These are phyloP conservation scores for Parnassius mnemosyne DNA, from an alignment of 2,888 invertebrate species.

Conservation along the genomic window DNA sequence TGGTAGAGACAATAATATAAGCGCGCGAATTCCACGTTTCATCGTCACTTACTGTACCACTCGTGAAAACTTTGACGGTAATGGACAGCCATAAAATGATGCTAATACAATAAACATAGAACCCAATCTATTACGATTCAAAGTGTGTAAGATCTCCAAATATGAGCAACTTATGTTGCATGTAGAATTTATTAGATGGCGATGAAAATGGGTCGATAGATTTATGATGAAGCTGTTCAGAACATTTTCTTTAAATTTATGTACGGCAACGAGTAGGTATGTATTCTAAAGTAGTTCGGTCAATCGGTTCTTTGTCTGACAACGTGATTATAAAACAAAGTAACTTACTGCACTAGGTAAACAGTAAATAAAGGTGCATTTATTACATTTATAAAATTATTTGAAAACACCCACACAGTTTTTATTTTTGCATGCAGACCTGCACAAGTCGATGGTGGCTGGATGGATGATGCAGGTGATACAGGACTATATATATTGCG, in stretches of 20 bases:
- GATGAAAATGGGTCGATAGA: conserved; percentile 58
- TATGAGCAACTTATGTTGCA: conserved; percentile 38
- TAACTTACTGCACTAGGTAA: too few relatives aligned
- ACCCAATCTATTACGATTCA: conserved; percentile 31
- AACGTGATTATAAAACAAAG: too few relatives aligned
- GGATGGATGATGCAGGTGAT: too few relatives aligned
- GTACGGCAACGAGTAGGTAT: conserved; percentile 10
- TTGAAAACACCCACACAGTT: too few relatives aligned
- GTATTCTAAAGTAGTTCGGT: background rate
- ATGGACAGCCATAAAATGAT: conserved; percentile 31
- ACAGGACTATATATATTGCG: too few relatives aligned
- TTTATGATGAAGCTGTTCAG: conserved; percentile 51
- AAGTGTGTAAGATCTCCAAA: conserved; percentile 41
- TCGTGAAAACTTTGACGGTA: conserved; percentile 25
- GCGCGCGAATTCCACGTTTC: conserved; percentile 18
- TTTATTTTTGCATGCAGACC: too few relatives aligned
- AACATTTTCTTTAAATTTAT: conserved; percentile 20
- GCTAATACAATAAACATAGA: conserved; percentile 30
- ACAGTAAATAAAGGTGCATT: too few relatives aligned
- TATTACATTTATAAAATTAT: too few relatives aligned
- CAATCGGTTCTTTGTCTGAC: too few relatives aligned
- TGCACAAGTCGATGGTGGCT: too few relatives aligned
- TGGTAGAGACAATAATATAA: background rate
- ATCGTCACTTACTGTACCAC: conserved; percentile 25
- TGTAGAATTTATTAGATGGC: conserved; percentile 41